These are phyloP conservation scores for Drosophila melanocephala DNA, from an alignment of 2,888 invertebrate genomes.

Conservation along the genomic window DNA sequence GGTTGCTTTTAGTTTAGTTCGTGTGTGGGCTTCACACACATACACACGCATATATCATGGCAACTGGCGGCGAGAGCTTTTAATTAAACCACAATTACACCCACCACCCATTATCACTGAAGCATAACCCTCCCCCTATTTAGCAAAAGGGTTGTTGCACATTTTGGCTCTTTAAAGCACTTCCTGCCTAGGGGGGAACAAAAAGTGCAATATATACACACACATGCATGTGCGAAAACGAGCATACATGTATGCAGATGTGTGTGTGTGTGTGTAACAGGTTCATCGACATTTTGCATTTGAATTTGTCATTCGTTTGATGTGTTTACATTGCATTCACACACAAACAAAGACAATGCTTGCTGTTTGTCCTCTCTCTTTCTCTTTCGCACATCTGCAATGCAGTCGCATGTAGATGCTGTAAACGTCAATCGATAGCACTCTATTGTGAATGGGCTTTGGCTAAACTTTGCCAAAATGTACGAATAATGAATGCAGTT, in stretches of 20 bases:
- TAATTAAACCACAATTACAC: constrained; percentile 62
- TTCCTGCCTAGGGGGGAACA: constrained; percentile 27
- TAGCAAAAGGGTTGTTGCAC: constrained; percentile 45
- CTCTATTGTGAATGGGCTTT: constrained; percentile 36
- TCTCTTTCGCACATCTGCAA: constrained; percentile 25
- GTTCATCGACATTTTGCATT: constrained; percentile 59
- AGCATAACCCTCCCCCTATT: constrained; percentile 24
- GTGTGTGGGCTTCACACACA: constrained; percentile 32
- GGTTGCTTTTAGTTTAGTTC: constrained; percentile 33
- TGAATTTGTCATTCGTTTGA: constrained; percentile 38
- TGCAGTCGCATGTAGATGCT: constrained; percentile 35
- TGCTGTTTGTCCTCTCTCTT: background rate
- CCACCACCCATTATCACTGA: constrained; percentile 50
- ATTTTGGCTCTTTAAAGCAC: constrained; percentile 42
- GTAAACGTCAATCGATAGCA: constrained; percentile 58
- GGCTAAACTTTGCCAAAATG: constrained; percentile 57
- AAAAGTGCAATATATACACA: constrained; percentile 3
- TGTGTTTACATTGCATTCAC: constrained; percentile 46
- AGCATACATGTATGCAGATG: constrained; percentile 5
- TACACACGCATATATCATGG: constrained; percentile 29
- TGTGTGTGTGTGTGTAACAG: constrained; percentile 21
- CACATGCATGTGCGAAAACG: constrained; percentile 3
- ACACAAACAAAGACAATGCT: constrained; percentile 5
- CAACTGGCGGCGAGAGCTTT: constrained; percentile 57
- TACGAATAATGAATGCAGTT: constrained; percentile 21